Base-by-base conservation (phyloP, 2,888 invertebrate species). In the Lottia gigantea region DNA sequence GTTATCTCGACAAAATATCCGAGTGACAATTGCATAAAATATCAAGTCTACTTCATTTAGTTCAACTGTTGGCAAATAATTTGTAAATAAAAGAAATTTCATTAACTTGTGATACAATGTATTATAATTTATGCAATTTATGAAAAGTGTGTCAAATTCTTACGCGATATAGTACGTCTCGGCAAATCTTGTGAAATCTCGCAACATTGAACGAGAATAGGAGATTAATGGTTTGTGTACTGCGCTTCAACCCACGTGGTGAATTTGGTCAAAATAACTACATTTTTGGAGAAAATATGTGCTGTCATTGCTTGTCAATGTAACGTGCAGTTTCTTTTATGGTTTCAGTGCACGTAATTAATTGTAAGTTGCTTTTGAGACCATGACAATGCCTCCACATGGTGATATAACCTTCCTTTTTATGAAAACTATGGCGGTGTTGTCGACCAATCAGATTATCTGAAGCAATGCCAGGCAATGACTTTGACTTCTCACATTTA, bases 351-450 rank as follows among this genome's bases (percentile, higher is more conserved):
- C 12, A 23, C 19, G 55, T 23, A 55, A 23, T 23, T 23, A 14
- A 23, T 23, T 23, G 23, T 55, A 19, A 23, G 19, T 23, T 55
- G 23, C 14, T 23, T 14, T 23, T 23, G 55, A 23, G 55, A 46
- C 67, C 40, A 62, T 62, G 67, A 46, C 62, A 68, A 68, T 61
- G 62, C 45, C 62, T 68, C 67, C 67, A 68, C 67, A 68, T 68
- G 67, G 62, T 68, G 67, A 46, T 62, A 62, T 62, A 68, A 40
- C 26, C 62, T 46, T 62, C 62, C 25, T 68, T 62, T 68, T 68
- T 46, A 15, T 25, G 40, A 46, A 68, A 68, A 68, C 67, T 68
- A 68, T 68, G 67, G 67, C 67, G 67, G 62, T 68, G 45, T 55
- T 55, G 14, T 55, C 23, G 19, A 40, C 40, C 40, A 66, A 66